Conservation (phyloP, 2,113 vertebrate genomes). For the Micronycteris hirsuta region DNA sequence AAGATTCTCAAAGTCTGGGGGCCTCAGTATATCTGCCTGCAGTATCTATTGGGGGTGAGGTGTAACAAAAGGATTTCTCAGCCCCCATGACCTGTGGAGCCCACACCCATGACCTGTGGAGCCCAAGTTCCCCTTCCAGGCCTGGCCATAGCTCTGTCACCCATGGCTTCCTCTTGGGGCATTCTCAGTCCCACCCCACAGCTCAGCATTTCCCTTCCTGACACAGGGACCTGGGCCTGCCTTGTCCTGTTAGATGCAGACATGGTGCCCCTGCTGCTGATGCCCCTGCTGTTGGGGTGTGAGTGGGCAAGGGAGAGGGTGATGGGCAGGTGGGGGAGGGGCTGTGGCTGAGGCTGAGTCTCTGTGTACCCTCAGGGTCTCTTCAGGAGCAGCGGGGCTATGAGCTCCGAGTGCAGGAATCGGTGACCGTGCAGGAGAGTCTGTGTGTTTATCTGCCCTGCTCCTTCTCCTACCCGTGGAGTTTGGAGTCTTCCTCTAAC, state of each 20-base stretch:
- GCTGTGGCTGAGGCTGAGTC: accelerated
- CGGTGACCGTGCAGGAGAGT: background rate
- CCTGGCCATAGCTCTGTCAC: background rate
- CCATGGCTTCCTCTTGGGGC: background rate
- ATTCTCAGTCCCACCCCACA: accelerated
- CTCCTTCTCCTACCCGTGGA: background rate
- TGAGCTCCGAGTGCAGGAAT: accelerated
- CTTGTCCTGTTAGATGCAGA: background rate
- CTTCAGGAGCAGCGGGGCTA: accelerated
- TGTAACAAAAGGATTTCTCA: background rate
- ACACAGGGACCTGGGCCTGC: background rate
- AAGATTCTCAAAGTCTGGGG: background rate
- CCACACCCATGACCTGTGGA: too few relatives aligned
- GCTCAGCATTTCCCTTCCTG: background rate
- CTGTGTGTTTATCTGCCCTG: background rate
- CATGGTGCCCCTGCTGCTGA: background rate
- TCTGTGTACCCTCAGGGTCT: background rate
- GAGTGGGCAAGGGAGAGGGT: background rate
- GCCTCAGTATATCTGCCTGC: background rate
- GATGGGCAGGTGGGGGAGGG: background rate
- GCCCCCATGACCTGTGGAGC: accelerated
- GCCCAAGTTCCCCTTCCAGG: background rate
- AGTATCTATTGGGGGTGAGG: too few relatives aligned
- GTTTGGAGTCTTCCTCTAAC: accelerated
- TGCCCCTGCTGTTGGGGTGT: background rate